Percentiles rank a stretch among this genome's conserved stretches.
phyloP scores from a whole-genome alignment of 2,888 invertebrate genomes.

The Sceliomorpha sp. region DNA sequence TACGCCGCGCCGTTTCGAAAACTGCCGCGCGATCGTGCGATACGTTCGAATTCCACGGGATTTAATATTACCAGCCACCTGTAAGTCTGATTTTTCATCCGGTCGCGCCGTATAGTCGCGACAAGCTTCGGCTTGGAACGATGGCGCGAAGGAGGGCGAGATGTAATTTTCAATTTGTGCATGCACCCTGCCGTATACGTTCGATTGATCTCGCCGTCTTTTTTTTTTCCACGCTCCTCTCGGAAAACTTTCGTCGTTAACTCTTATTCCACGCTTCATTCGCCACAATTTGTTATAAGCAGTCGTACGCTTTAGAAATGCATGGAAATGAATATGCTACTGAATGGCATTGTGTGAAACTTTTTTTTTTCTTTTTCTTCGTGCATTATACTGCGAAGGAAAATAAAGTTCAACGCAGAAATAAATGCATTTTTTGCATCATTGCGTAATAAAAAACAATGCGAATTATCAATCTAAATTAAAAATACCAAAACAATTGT shows the following conservation, averaged over 20 bases:
- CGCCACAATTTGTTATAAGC: conserved; percentile 47
- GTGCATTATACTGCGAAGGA: no score
- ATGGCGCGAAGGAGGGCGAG: conserved; percentile 18
- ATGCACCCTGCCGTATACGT: conserved; percentile 32
- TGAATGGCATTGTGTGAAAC: conserved; percentile 35
- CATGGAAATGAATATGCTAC: conserved; percentile 43
- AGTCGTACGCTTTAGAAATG: conserved; percentile 16
- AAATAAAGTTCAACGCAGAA: no score
- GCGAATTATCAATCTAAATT: no score
- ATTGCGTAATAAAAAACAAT: no score
- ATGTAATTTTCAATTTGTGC: conserved; percentile 47
- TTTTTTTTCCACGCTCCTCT: no score
- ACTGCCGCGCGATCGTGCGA: conserved; percentile 27
- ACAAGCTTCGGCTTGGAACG: conserved; percentile 38
- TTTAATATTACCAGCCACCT: conserved; percentile 30
- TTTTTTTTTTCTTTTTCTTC: conserved; percentile 47
- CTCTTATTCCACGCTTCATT: conserved; percentile 49
- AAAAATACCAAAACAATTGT: no score
- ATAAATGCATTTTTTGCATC: no score
- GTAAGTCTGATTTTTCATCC: conserved; percentile 32
- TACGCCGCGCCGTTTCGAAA: conserved; percentile 22
- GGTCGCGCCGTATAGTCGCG: conserved; percentile 12
- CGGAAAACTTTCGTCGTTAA: conserved; percentile 50
- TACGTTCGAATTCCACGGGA: conserved; percentile 8
- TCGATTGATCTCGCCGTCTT: conserved; percentile 44